phyloP scores from a whole-genome alignment of 2,888 invertebrate genomes.

The Halocaridina rubra region DNA sequence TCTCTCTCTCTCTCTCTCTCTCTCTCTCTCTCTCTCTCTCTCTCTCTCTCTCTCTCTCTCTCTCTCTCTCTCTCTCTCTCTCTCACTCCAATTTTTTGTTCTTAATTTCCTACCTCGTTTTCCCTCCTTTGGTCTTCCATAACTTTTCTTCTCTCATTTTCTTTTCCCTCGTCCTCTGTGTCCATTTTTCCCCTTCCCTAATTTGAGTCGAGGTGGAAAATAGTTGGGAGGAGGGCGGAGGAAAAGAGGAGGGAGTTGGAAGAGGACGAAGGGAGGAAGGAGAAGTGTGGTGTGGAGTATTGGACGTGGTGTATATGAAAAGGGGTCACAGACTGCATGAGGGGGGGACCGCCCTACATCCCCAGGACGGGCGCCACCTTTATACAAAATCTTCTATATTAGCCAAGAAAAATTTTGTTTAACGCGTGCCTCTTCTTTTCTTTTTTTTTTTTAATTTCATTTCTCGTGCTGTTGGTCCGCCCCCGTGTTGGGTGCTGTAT shows the following conservation, averaged over 20 bases:
- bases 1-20: constrained; percentile 29
- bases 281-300: neutral
- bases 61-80: neutral
- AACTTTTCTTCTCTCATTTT: neutral
- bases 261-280: too few species aligned
- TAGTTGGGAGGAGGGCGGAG: neutral
- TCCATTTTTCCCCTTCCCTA: neutral
- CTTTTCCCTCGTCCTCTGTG: neutral
- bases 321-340: constrained; percentile 53
- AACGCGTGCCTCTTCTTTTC: constrained; percentile 63
- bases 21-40: constrained; percentile 16
- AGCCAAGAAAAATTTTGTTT: constrained; percentile 61
- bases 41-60: constrained; percentile 3
- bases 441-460: too few species aligned
- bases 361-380: constrained; percentile 44
- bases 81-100: neutral
- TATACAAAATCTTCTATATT: constrained; percentile 55
- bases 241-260: neutral
- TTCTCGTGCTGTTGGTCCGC: constrained; percentile 62
- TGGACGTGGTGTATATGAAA: constrained; percentile 13
- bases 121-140: too few species aligned
- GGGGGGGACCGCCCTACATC: constrained; percentile 40
- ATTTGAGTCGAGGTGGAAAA: neutral
- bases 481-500: constrained; percentile 64
- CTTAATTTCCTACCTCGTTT: neutral